These are phyloP conservation scores for Paramormyrops kingsleyae DNA, from an alignment of 2,113 vertebrate species.

Conservation along the genomic window DNA sequence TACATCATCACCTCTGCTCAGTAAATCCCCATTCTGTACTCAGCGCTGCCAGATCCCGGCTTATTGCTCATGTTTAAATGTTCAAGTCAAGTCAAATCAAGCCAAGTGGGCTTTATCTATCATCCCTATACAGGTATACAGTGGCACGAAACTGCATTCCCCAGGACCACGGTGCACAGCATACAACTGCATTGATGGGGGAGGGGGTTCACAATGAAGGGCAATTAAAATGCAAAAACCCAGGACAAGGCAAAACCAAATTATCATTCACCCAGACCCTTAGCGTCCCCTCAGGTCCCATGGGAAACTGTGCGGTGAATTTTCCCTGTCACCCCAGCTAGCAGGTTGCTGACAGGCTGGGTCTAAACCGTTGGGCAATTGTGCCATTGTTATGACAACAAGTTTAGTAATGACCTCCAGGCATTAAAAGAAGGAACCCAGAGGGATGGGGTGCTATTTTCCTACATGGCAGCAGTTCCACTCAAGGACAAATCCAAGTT, in stretches of 20 bases:
- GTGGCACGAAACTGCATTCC: not conserved
- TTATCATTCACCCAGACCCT: not conserved
- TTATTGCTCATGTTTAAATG: not conserved
- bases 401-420: not conserved
- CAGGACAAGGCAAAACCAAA: not conserved
- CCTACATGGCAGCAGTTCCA: not conserved
- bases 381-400: constrained; percentile 7
- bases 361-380: not conserved
- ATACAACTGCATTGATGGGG: not conserved
- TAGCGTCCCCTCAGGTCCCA: not conserved
- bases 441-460: not conserved
- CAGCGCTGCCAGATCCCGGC: not conserved
- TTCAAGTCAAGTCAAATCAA: not conserved
- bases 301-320: not conserved
- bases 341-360: not conserved
- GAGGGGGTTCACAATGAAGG: not conserved
- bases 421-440: not conserved
- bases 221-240: not conserved
- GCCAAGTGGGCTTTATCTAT: not conserved
- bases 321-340: not conserved
- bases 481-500: not conserved
- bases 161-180: not conserved
- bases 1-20: not conserved
- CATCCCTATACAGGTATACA: not conserved
- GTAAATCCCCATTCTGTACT: not conserved